phyloP scores from a whole-genome alignment of 2,797 vertebrate species.

The Corythornis leucogaster region DNA sequence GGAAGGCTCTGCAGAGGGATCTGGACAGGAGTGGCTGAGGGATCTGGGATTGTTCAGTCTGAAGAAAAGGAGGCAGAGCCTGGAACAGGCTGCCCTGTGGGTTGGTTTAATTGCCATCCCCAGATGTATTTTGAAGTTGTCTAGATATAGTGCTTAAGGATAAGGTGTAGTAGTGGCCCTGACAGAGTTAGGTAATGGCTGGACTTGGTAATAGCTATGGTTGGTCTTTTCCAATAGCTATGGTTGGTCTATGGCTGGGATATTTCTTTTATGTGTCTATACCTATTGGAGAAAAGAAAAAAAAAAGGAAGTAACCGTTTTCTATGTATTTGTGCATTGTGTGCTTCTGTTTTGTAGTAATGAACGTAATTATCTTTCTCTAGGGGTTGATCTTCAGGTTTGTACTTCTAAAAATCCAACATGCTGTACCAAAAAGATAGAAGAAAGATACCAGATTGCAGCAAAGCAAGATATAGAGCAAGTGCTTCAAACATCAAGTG shows the following conservation, averaged over 20 bases:
- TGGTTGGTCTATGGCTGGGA: background rate
- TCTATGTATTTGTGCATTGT: background rate
- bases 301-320: background rate
- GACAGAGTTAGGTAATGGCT: no score
- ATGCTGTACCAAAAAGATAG: constrained; percentile 91
- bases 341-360: background rate
- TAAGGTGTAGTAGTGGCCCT: no score
- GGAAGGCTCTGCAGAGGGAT: no score
- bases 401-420: constrained; percentile 83
- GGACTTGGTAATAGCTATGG: no score
- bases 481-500: constrained; percentile 85
- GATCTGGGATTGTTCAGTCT: no score
- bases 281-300: background rate
- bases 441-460: constrained; percentile 85
- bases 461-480: constrained; percentile 86
- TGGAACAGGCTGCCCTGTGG: no score
- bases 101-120: no score
- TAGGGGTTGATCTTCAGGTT: constrained; percentile 88
- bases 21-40: no score
- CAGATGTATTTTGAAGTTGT: no score
- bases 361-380: background rate
- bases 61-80: no score
- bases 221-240: no score
- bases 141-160: no score
- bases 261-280: background rate